Percentiles rank a stretch among this genome's conserved stretches.
Conservation (phyloP, 2,113 vertebrate species). For the Tauraco erythrolophus region DNA sequence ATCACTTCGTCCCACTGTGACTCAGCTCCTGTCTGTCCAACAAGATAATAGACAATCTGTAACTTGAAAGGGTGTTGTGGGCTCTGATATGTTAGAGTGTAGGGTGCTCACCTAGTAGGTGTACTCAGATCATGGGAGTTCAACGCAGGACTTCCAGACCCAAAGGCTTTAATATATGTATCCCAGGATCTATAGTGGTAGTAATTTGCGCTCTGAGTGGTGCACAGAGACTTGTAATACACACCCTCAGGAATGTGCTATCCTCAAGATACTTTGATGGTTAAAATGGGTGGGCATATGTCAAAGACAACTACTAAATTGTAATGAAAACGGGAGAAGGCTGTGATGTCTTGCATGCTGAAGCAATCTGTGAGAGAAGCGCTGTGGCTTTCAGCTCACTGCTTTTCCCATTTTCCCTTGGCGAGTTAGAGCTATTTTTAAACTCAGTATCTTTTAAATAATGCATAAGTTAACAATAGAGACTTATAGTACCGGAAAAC, state of each 20-base stretch:
- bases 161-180: background rate
- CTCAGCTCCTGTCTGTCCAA: background rate
- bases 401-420: constrained; percentile 48
- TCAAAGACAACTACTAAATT: background rate
- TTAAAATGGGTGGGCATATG: background rate
- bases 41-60: background rate
- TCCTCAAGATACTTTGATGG: background rate
- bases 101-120: background rate
- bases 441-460: constrained; percentile 58
- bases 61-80: background rate
- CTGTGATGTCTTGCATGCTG: constrained; percentile 15
- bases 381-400: constrained; percentile 18
- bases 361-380: background rate
- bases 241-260: background rate
- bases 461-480: constrained; percentile 69
- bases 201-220: background rate
- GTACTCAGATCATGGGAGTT: background rate
- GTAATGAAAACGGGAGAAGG: background rate
- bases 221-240: background rate
- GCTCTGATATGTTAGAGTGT: background rate
- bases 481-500: constrained; percentile 41
- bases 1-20: background rate
- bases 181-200: background rate
- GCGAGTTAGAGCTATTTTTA: constrained; percentile 60
- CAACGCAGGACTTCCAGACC: background rate